Percentiles rank a stretch among this genome's conserved stretches.
Evolutionary conservation across 1,140 invertebrate genomes (phyloP).

Genomic region (Neodiprion pinetum): DNA sequence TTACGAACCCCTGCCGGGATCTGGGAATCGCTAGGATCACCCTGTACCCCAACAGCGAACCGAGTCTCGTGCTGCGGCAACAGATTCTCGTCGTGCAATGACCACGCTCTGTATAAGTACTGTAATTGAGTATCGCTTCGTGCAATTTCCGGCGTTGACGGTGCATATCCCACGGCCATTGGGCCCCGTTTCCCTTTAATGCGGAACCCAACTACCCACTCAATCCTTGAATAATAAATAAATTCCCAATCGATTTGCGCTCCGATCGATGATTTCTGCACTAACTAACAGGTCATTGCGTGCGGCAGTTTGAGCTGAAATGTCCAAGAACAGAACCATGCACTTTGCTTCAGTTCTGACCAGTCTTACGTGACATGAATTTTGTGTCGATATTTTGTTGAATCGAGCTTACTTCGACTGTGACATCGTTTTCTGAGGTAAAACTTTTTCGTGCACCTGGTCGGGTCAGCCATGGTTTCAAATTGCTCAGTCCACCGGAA

Average conservation of each 20-base stretch:
- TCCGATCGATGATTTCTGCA: too few relatives aligned
- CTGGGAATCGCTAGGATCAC: neutral
- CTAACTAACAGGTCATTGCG: too few relatives aligned
- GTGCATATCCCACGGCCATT: constrained; percentile 11
- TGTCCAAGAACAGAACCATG: too few relatives aligned
- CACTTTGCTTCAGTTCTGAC: too few relatives aligned
- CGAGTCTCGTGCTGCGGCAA: neutral
- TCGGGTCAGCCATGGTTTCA: neutral
- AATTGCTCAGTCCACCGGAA: neutral
- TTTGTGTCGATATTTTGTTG: too few relatives aligned
- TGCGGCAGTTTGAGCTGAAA: too few relatives aligned
- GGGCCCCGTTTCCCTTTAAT: neutral
- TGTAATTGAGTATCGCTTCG: constrained; percentile 5
- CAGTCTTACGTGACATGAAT: too few relatives aligned
- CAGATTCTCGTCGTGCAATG: neutral
- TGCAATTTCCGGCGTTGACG: neutral
- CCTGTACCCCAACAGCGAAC: neutral
- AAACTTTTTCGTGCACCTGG: too few relatives aligned
- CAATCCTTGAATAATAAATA: constrained; percentile 17
- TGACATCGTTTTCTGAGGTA: too few relatives aligned
- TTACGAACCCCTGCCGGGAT: constrained; percentile 13
- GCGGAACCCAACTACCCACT: constrained; percentile 18
- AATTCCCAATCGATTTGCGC: too few relatives aligned
- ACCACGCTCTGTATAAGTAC: constrained; percentile 4
- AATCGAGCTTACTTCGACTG: too few relatives aligned